Percentiles rank a stretch among this genome's conserved stretches.
phyloP scores from a whole-genome alignment of 2,797 vertebrate genomes.

The Notoglanidium macrostoma region DNA sequence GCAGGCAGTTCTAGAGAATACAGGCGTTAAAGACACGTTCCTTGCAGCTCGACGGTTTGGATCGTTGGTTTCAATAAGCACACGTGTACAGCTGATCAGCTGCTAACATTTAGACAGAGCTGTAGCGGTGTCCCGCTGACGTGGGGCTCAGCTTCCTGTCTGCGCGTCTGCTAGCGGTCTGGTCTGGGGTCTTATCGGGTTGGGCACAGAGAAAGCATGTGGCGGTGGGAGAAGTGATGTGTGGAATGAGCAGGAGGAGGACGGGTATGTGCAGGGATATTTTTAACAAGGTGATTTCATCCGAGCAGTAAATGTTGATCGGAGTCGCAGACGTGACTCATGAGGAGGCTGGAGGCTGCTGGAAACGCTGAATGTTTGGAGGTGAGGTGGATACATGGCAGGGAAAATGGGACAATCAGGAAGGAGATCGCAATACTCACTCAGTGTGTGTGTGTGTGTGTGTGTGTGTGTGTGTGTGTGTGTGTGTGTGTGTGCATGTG shows the following conservation, averaged over 20 bases:
- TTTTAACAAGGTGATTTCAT: slow-evolving; percentile 61
- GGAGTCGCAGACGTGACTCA: slow-evolving; percentile 59
- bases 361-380: slow-evolving; percentile 50
- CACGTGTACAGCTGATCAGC: background rate
- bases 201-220: background rate
- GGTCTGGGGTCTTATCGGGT: slow-evolving; percentile 42
- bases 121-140: slow-evolving; percentile 15
- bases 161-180: background rate
- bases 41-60: background rate
- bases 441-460: slow-evolving; percentile 30
- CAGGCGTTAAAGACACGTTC: background rate
- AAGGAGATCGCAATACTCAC: slow-evolving; percentile 6
- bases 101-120: slow-evolving; percentile 21
- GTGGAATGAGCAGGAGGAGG: slow-evolving; percentile 20
- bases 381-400: slow-evolving; percentile 47
- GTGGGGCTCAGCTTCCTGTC: slow-evolving; percentile 42
- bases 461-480: slow-evolving; percentile 37
- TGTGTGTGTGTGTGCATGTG: too few species aligned
- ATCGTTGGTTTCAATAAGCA: background rate
- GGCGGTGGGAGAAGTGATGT: slow-evolving; percentile 31
- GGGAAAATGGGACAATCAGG: slow-evolving; percentile 8
- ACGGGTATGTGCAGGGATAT: slow-evolving; percentile 42
- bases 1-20: background rate
- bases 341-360: slow-evolving; percentile 35
- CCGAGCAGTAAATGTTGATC: slow-evolving; percentile 53